These are phyloP conservation scores for Cerastis leucographa DNA, from an alignment of 2,888 invertebrate genomes.

Conservation along the genomic window DNA sequence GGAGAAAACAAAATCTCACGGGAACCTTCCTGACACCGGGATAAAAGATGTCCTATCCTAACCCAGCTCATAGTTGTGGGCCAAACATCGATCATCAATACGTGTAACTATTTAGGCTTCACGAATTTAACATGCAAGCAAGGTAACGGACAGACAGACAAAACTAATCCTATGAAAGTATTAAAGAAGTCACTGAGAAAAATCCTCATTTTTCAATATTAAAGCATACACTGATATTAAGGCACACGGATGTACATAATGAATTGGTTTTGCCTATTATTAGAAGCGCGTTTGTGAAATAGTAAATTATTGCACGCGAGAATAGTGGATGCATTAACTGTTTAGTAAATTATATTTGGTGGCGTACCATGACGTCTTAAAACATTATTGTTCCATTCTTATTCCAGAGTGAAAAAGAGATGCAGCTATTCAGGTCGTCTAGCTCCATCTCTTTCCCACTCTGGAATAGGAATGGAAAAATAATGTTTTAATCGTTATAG, in stretches of 20 bases:
- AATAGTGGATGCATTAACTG: background rate
- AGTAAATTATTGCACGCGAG: slow-evolving; percentile 23
- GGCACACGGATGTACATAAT: background rate
- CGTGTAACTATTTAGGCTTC: background rate
- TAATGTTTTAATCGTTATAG: too few species aligned
- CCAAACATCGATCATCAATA: background rate
- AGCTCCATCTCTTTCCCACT: too few species aligned
- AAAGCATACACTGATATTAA: background rate
- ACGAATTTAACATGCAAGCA: background rate
- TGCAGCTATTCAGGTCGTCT: too few species aligned
- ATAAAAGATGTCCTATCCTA: background rate
- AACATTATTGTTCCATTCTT: too few species aligned
- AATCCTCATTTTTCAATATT: background rate
- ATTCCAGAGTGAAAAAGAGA: too few species aligned
- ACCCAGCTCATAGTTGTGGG: background rate
- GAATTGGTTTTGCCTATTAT: background rate
- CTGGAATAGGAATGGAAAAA: too few species aligned
- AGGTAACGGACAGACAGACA: background rate
- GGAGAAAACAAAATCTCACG: background rate
- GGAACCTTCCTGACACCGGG: background rate
- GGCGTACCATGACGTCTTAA: too few species aligned
- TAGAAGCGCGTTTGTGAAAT: slow-evolving; percentile 20
- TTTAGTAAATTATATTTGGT: background rate
- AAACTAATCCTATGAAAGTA: background rate
- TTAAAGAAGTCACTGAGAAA: background rate